Evolutionary conservation across 2,888 invertebrate species (phyloP), one percentile per base, ranked within the genome.

Genomic region (Gymnosoma rotundatum): DNA sequence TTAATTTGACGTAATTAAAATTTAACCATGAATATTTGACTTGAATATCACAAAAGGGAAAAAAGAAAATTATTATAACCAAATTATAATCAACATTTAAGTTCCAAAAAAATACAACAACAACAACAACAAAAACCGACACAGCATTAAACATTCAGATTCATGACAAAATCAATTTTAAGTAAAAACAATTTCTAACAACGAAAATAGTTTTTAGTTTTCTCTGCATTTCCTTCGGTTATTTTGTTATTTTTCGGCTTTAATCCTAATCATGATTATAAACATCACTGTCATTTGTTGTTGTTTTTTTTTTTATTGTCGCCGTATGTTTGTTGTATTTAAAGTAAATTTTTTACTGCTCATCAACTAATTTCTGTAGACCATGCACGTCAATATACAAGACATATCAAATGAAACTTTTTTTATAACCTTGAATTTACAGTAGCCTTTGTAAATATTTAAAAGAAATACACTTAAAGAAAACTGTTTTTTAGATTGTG

Each of bases 1-100:
- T 80, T 81, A 84, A 84, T 84, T 73, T 78, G 81, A 78, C 81
- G 74, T 81, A 84, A 81, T 84, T 84, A 84, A 81, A 84, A 84
- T 78, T 70, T 70, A 70, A 81, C 74, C 73, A 81, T 70, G 74
- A 78, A 84, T 74, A 69, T 70, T 81, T 60, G 69, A 32, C 52
- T 76, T 73, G 25, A 78, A 64, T 32, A 48, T 45, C 38, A 80
- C 54, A 54, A 25, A n/a, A 14, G 8, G 18, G 25, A 32, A 48
- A 66, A 32, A 48, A 52, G 54, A 74, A 63, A 63, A 58, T 48
- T 7, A 52, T 66, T 52, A 50, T 60, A 78, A 78, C 61, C 52
- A 61, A 52, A 58, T 56, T 64, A 14, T 42, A 79, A 58, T 20
- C 42, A 52, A 42, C 52, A 38, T 18, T 74, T 74, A 58, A 52